These are phyloP conservation scores for Diplazon laetatorius DNA, from an alignment of 2,888 invertebrate species.

Conservation along the genomic window DNA sequence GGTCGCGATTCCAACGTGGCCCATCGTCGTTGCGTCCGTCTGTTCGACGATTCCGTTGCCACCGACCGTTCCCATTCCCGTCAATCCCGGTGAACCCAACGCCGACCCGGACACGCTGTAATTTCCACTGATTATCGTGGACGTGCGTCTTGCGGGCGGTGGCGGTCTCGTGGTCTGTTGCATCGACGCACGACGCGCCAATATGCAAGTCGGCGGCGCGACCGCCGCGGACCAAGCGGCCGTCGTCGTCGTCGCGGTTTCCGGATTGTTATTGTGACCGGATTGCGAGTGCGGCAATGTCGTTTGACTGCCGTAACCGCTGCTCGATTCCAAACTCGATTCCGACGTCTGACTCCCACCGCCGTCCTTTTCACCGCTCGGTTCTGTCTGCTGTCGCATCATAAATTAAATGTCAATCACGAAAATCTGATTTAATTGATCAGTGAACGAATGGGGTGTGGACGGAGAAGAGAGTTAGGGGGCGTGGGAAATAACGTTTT, in stretches of 20 bases:
- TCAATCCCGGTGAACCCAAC: constrained; percentile 16
- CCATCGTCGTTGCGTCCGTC: no score
- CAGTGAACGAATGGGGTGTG: no score
- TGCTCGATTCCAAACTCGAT: constrained; percentile 89
- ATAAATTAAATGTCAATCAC: no score
- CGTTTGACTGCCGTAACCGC: constrained; percentile 90
- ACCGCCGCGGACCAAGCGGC: constrained; percentile 74
- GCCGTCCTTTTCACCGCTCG: constrained; percentile 77
- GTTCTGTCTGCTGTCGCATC: constrained; percentile 76
- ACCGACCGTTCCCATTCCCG: constrained; percentile 37
- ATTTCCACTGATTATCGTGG: constrained; percentile 86
- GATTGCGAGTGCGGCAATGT: constrained; percentile 84
- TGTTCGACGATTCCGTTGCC: constrained; percentile 21
- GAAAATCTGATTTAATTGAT: no score
- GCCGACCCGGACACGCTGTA: constrained; percentile 71
- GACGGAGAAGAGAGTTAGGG: no score
- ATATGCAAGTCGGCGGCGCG: constrained; percentile 77
- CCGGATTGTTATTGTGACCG: constrained; percentile 74
- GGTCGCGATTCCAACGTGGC: constrained; percentile 22
- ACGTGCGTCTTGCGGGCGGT: constrained; percentile 90
- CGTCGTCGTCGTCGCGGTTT: no score
- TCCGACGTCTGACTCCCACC: constrained; percentile 84
- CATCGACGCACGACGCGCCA: constrained; percentile 85
- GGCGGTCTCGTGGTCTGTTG: constrained; percentile 88
- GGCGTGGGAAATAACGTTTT: no score